Evolutionary conservation across 2,888 invertebrate genomes (phyloP).

Genomic region (Caenorhabditis drosophilae): DNA sequence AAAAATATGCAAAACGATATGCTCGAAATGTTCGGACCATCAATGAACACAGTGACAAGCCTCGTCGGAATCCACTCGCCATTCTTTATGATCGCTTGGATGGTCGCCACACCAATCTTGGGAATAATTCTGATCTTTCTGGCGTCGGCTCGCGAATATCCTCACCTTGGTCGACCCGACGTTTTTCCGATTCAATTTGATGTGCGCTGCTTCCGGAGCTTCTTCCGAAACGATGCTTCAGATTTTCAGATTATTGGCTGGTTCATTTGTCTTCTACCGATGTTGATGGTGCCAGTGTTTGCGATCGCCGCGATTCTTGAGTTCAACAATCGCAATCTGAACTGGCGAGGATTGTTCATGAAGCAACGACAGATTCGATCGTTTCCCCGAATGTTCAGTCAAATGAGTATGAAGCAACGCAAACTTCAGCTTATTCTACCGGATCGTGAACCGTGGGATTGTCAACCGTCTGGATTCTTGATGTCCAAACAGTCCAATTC

Average conservation of each 20-base stretch:
- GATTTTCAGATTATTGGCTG: conserved; percentile 23
- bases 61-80: conserved; percentile 37
- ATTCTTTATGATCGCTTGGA: conserved; percentile 32
- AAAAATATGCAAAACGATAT: conserved; percentile 50
- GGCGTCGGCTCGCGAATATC: conserved; percentile 18
- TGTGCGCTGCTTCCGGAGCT: no score
- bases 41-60: conserved; percentile 20
- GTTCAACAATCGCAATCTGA: conserved; percentile 8
- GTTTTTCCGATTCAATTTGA: no score
- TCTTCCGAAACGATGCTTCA: not conserved
- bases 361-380: conserved; percentile 26
- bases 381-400: conserved; percentile 11
- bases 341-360: conserved; percentile 15
- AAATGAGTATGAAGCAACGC: conserved; percentile 11
- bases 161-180: no score
- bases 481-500: not conserved
- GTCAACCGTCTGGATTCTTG: conserved; percentile 12
- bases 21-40: conserved; percentile 52
- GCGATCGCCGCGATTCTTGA: conserved; percentile 9
- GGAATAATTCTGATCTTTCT: conserved; percentile 18
- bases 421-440: conserved; percentile 16
- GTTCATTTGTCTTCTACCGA: conserved; percentile 18
- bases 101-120: conserved; percentile 20
- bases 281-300: conserved; percentile 21
- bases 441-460: conserved; percentile 29